Evolutionary conservation across 2,797 vertebrate species (phyloP).

Genomic region (Thripadectes ignobilis): DNA sequence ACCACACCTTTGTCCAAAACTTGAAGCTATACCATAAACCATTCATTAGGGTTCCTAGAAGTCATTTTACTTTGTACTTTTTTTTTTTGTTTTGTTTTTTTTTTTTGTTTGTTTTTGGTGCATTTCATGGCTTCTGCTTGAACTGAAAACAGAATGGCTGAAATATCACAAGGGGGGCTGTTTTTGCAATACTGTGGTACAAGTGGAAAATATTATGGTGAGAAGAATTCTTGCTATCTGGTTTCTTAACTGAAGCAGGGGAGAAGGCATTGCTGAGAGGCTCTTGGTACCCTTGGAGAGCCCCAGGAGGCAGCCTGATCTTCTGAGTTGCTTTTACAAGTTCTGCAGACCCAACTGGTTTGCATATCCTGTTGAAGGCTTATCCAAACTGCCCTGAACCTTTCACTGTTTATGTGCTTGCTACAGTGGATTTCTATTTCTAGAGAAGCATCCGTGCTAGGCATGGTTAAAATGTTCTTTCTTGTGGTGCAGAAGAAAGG

Average conservation of each 20-base stretch:
- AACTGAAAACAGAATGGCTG: background rate
- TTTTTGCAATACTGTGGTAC: background rate
- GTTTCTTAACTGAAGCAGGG: background rate
- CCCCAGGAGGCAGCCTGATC: background rate
- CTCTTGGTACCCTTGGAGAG: background rate
- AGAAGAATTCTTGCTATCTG: slow-evolving; percentile 26
- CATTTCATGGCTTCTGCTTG: background rate
- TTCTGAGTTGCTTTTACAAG: background rate
- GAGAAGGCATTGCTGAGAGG: background rate
- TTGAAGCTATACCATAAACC: background rate
- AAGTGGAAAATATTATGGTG: background rate
- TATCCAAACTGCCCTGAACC: background rate
- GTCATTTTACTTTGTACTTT: background rate
- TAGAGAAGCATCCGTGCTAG: background rate
- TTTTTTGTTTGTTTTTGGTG: background rate
- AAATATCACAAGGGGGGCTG: background rate
- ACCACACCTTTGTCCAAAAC: background rate
- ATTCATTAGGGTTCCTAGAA: background rate
- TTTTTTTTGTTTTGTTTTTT: no score
- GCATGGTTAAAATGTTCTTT: background rate
- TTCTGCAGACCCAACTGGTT: background rate
- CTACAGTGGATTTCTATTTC: background rate
- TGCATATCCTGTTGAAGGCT: background rate
- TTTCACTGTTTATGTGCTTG: background rate
- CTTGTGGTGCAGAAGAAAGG: background rate